Percentiles rank a stretch among this genome's conserved stretches.
Conservation (phyloP, 2,797 vertebrate species). For the Typhlichthys eigenmanni region DNA sequence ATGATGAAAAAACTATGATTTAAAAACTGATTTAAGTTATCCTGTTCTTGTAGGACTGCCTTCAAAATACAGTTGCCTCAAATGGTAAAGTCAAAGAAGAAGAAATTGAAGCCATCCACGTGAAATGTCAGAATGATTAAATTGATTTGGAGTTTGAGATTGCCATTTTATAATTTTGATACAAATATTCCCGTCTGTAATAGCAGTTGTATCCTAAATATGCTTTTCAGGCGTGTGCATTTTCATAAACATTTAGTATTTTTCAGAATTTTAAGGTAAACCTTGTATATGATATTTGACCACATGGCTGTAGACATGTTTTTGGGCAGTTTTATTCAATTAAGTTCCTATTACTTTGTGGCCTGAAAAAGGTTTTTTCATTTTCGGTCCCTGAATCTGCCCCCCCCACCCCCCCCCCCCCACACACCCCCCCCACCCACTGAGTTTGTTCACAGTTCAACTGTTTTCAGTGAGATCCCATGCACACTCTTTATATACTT, state of each 20-base stretch:
- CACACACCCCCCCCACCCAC: no score
- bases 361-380: no score
- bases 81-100: constrained; percentile 96
- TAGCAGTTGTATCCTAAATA: not conserved
- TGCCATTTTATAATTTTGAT: constrained; percentile 10
- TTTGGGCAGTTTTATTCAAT: no score
- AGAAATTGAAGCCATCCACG: constrained; percentile 83
- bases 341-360: no score
- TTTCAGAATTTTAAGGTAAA: not conserved
- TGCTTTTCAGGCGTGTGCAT: not conserved
- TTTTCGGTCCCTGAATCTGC: no score
- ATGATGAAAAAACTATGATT: no score
- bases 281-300: not conserved
- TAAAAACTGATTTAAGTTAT: no score
- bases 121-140: constrained; percentile 45
- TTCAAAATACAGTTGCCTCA: constrained; percentile 97
- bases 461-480: no score
- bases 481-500: no score
- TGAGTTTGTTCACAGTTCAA: no score
- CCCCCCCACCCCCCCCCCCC: no score
- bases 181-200: constrained; percentile 6
- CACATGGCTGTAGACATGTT: no score
- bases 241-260: not conserved
- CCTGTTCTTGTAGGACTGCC: constrained; percentile 82
- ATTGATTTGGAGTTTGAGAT: constrained; percentile 2